These are phyloP conservation scores for Centruroides vittatus DNA, from an alignment of 1,140 invertebrate genomes.

Conservation along the genomic window DNA sequence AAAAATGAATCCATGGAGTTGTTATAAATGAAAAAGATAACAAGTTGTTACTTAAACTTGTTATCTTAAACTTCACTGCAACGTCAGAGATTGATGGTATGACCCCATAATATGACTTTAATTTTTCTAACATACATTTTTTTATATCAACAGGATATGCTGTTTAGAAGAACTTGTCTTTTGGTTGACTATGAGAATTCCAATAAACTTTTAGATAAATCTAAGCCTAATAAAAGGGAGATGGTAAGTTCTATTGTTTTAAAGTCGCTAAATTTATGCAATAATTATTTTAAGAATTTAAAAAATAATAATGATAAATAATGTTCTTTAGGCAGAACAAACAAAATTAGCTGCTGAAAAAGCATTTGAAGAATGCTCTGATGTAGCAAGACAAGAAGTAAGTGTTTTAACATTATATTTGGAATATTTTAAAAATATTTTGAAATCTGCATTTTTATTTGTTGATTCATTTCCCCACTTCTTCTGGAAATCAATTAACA, in stretches of 20 bases:
- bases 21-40: no score
- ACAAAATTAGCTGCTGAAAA: conserved; percentile 20
- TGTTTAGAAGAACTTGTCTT: conserved; percentile 29
- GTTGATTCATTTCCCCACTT: background rate
- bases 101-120: no score
- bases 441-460: background rate
- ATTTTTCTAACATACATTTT: no score
- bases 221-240: conserved; percentile 30
- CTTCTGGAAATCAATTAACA: background rate
- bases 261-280: no score
- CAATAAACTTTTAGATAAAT: conserved; percentile 30
- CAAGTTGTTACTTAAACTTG: no score
- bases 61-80: no score
- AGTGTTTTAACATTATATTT: background rate
- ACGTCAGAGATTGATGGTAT: no score
- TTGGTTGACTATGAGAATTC: conserved; percentile 34
- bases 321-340: conserved; percentile 15
- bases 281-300: no score
- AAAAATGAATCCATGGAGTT: no score
- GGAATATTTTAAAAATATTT: background rate
- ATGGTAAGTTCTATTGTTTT: conserved; percentile 24
- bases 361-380: conserved; percentile 21
- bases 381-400: conserved; percentile 19
- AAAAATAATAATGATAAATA: no score
- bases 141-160: conserved; percentile 26